These are phyloP conservation scores for Ascidia mentula DNA, from an alignment of 23 tunicate genomes.

Conservation along the genomic window DNA sequence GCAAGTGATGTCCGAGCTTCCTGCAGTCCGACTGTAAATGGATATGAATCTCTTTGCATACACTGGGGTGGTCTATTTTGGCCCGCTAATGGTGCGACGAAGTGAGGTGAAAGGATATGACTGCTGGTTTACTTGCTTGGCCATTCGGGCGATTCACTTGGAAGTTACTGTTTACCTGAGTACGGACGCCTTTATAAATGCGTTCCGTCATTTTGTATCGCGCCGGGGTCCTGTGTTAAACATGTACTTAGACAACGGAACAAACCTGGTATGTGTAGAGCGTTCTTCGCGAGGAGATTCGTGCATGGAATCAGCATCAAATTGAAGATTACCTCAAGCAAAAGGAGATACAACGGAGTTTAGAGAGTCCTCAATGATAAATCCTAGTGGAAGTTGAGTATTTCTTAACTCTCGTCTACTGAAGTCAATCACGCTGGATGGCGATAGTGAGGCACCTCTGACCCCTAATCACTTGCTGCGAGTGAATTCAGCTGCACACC, in stretches of 20 bases:
- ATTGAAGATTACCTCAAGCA: neutral
- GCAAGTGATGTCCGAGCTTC: too few species aligned
- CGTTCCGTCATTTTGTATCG: neutral
- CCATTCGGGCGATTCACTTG: neutral
- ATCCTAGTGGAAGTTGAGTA: neutral
- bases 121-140: conserved; percentile 8
- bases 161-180: conserved; percentile 2
- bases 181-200: conserved; percentile 8
- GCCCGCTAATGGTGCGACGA: too few species aligned
- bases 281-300: too few species aligned
- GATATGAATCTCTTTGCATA: too few species aligned
- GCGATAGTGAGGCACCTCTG: too few species aligned
- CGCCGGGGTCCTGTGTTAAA: conserved; percentile 19
- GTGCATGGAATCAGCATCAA: too few species aligned
- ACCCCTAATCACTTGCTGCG: too few species aligned
- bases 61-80: too few species aligned
- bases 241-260: too few species aligned
- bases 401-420: conserved; percentile 15
- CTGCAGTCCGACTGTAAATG: too few species aligned
- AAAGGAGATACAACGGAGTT: conserved; percentile 15
- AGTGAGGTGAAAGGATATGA: conserved; percentile 7
- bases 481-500: neutral
- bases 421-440: too few species aligned
- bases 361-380: neutral
- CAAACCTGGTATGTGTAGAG: conserved; percentile 30